phyloP scores from a whole-genome alignment of 2,113 vertebrate genomes.

The Melospiza melodia region DNA sequence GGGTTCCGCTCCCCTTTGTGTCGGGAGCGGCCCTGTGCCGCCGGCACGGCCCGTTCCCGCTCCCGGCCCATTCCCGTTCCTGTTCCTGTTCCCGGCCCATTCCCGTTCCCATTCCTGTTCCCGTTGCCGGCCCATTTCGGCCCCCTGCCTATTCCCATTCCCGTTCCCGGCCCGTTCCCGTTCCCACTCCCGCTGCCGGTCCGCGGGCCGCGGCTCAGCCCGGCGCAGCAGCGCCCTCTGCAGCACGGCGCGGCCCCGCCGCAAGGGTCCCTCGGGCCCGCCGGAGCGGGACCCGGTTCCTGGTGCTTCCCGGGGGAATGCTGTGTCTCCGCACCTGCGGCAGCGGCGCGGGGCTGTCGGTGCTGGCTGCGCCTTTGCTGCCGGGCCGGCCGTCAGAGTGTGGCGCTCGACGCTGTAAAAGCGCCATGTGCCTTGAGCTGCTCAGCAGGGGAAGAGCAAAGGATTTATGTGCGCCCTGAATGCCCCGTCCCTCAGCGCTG shows the following conservation, averaged over 20 bases:
- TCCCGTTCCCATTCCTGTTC: background rate
- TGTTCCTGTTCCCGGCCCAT: too few relatives aligned
- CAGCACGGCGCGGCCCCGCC: background rate
- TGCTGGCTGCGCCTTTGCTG: background rate
- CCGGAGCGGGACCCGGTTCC: background rate
- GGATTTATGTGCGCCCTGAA: constrained; percentile 21
- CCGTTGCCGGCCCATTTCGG: too few relatives aligned
- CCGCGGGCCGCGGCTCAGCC: background rate
- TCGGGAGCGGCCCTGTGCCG: rapidly evolving
- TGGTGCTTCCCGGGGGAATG: rapidly evolving
- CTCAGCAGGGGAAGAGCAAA: background rate
- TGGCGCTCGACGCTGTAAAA: background rate
- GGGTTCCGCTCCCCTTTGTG: rapidly evolving
- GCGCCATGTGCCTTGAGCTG: background rate
- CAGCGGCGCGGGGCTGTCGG: background rate
- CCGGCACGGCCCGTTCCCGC: background rate
- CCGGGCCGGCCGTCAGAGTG: background rate
- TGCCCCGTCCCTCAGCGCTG: background rate
- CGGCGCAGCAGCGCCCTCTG: constrained; percentile 28
- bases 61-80: background rate
- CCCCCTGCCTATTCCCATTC: too few relatives aligned
- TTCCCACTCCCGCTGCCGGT: background rate
- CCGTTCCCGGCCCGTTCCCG: too few relatives aligned
- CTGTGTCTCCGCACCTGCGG: background rate
- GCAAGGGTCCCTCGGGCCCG: background rate